A percentile compares a stretch with the other conserved stretches of the same genome.
phyloP scores from a whole-genome alignment of 2,113 vertebrate species.

The Crotalus viridis region DNA sequence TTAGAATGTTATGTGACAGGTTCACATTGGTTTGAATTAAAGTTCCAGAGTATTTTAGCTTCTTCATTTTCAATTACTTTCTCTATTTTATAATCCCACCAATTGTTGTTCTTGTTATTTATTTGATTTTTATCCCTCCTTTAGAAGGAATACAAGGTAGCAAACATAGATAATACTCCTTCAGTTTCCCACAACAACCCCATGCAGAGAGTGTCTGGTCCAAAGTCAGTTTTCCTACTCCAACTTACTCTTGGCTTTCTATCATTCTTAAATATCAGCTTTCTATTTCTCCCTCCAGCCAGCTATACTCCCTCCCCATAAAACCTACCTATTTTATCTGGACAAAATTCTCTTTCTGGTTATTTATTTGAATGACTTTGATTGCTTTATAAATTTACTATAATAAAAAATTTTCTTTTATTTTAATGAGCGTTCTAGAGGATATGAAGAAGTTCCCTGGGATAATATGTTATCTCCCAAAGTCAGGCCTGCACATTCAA shows the following conservation, averaged over 20 bases:
- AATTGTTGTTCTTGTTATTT: too few species aligned
- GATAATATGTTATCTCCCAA: conserved; percentile 66
- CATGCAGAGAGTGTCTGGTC: not conserved
- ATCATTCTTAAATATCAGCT: not conserved
- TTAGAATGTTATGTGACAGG: too few species aligned
- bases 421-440: conserved; percentile 49
- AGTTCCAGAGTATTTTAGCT: too few species aligned
- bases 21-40: too few species aligned
- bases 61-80: not conserved
- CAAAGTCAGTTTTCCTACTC: not conserved
- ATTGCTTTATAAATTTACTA: not conserved
- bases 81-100: not conserved
- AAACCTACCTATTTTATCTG: not conserved
- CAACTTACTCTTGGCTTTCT: not conserved
- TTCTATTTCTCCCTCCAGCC: not conserved
- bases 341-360: not conserved
- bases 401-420: not conserved
- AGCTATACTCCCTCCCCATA: not conserved
- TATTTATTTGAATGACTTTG: not conserved
- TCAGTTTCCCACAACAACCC: not conserved
- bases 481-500: conserved; percentile 55
- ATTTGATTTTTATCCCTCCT: not conserved
- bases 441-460: conserved; percentile 70
- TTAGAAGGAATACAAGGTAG: not conserved
- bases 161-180: not conserved